A percentile compares a stretch with the other conserved stretches of the same genome.
Evolutionary conservation across 2,797 vertebrate species (phyloP).

Genomic region (Schizopygopsis malacanthus): DNA sequence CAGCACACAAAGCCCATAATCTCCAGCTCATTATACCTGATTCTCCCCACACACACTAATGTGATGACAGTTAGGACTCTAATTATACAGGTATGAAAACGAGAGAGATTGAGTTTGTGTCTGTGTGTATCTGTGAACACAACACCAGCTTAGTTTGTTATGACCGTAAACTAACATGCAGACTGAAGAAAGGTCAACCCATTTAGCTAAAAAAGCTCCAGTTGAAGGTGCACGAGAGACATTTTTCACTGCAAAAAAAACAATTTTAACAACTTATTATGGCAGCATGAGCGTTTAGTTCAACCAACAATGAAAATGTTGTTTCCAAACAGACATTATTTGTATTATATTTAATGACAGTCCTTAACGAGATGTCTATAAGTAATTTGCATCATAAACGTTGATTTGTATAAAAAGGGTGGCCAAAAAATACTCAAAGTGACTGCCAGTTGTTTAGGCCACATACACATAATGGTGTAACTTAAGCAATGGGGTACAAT

Average conservation of each 20-base stretch:
- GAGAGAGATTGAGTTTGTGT: conserved; percentile 39
- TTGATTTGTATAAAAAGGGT: conserved; percentile 35
- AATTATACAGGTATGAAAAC: conserved; percentile 69
- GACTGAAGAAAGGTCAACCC: conserved; percentile 42
- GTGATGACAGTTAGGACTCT: conserved; percentile 75
- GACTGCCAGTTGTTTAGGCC: conserved; percentile 60
- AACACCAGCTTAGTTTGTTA: conserved; percentile 45
- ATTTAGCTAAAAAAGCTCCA: conserved; percentile 33
- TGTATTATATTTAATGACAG: conserved; percentile 24
- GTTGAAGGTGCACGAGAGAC: conserved; percentile 1
- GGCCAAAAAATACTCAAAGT: conserved; percentile 35
- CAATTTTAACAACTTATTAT: conserved; percentile 1
- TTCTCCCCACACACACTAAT: conserved; percentile 77
- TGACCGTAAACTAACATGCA: conserved; percentile 44
- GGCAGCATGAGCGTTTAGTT: not conserved
- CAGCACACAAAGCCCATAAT: conserved; percentile 81
- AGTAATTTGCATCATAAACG: conserved; percentile 34
- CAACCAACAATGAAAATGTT: not conserved
- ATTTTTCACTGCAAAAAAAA: not conserved
- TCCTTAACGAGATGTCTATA: conserved; percentile 44
- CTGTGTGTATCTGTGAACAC: conserved; percentile 29
- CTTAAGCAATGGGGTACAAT: conserved; percentile 64
- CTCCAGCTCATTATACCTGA: conserved; percentile 76
- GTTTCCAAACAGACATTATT: conserved; percentile 21
- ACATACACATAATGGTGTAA: conserved; percentile 63